phyloP scores from a whole-genome alignment of 2,888 invertebrate genomes.

The Xestoiulus laeticollis region DNA sequence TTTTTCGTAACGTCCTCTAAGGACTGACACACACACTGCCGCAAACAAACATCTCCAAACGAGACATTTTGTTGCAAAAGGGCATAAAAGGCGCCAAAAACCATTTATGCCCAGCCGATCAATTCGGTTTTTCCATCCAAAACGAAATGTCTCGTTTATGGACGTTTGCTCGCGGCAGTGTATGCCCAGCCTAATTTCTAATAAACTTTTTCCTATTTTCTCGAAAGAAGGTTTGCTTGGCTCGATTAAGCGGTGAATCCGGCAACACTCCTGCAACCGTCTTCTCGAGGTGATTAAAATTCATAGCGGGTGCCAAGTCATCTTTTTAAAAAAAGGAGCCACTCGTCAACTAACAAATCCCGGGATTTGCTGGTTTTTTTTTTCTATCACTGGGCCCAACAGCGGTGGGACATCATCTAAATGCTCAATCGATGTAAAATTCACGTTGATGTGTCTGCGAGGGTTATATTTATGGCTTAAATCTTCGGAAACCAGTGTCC shows the following conservation, averaged over 20 bases:
- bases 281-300: neutral
- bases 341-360: neutral
- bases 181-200: too few relatives aligned
- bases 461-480: neutral
- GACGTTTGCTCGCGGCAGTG: neutral
- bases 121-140: too few relatives aligned
- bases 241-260: neutral
- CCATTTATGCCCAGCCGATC: too few relatives aligned
- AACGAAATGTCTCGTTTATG: too few relatives aligned
- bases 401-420: neutral
- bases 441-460: neutral
- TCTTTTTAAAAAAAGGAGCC: neutral
- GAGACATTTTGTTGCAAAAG: too few relatives aligned
- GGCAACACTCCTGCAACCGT: neutral
- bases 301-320: neutral
- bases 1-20: neutral
- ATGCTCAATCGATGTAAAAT: slow-evolving; percentile 20
- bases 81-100: too few relatives aligned
- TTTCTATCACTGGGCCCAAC: neutral
- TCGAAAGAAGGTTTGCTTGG: neutral
- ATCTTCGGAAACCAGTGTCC: neutral
- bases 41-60: too few relatives aligned
- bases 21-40: too few relatives aligned
- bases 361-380: neutral
- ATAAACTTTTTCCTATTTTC: neutral